Conservation (phyloP, 2,888 invertebrate species). For the Synergus itoensis region DNA sequence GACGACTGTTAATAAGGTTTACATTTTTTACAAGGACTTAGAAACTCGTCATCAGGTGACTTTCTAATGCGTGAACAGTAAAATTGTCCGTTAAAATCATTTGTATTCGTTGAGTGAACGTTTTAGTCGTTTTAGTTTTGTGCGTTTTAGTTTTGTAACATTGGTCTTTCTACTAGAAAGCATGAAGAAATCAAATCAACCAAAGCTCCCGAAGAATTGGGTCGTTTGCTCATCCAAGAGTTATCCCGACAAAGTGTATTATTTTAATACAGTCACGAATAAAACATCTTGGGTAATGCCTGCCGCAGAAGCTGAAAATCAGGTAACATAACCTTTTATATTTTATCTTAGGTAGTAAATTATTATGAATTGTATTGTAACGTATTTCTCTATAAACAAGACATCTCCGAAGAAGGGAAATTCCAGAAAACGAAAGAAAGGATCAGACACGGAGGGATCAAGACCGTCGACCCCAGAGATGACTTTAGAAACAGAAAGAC, state of each 20-base stretch:
- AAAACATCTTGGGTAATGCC: constrained; percentile 65
- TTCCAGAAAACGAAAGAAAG: background rate
- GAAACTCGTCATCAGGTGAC: background rate
- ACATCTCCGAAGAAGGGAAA: background rate
- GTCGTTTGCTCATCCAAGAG: constrained; percentile 62
- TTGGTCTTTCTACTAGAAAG: background rate
- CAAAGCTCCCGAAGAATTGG: constrained; percentile 64
- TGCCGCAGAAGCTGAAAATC: background rate
- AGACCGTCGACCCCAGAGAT: constrained; percentile 13
- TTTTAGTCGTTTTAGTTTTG: background rate
- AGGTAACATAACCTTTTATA: constrained; percentile 11
- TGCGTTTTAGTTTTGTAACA: background rate
- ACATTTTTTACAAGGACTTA: background rate
- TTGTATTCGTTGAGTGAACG: background rate
- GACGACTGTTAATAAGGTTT: background rate
- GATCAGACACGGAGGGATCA: background rate
- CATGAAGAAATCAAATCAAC: constrained; percentile 57
- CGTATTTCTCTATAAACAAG: background rate
- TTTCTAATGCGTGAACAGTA: background rate
- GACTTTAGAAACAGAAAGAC: constrained; percentile 21
- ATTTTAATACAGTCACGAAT: constrained; percentile 67
- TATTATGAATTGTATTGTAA: background rate
- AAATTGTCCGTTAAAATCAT: background rate
- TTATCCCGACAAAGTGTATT: constrained; percentile 66
- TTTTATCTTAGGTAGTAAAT: background rate